Percentiles rank a stretch among this genome's conserved stretches.
Conservation (phyloP, 2,113 vertebrate species). For the Sander vitreus region DNA sequence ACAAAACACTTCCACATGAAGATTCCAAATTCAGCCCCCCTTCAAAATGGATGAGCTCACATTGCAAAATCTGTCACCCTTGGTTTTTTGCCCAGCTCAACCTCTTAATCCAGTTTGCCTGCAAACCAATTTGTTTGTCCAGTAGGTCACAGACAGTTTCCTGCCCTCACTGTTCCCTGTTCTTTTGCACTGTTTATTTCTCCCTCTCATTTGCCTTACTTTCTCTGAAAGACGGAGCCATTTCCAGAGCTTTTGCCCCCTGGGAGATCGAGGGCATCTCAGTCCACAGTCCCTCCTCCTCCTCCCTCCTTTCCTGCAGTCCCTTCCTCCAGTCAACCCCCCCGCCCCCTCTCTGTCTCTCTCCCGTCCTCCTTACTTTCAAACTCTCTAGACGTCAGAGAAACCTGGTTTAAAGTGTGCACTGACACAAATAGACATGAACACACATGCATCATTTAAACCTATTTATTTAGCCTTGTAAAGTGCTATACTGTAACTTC, state of each 20-base stretch:
- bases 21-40: conserved; percentile 67
- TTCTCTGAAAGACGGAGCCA: conserved; percentile 66
- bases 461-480: background rate
- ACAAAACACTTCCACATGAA: conserved; percentile 67
- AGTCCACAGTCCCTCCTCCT: conserved; percentile 56
- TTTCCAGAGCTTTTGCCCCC: conserved; percentile 74
- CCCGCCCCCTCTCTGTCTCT: background rate
- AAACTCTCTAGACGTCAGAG: conserved; percentile 48
- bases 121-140: conserved; percentile 82
- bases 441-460: conserved; percentile 38
- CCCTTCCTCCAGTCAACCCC: conserved; percentile 2
- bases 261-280: conserved; percentile 73
- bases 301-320: conserved; percentile 23
- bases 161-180: conserved; percentile 59
- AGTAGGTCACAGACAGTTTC: conserved; percentile 75
- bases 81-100: conserved; percentile 64
- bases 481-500: background rate
- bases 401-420: conserved; percentile 35
- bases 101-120: conserved; percentile 81
- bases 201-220: conserved; percentile 50
- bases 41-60: conserved; percentile 78
- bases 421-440: conserved; percentile 20
- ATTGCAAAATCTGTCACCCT: conserved; percentile 72
- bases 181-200: conserved; percentile 53
- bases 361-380: conserved; percentile 10